Evolutionary conservation across 2,888 invertebrate genomes (phyloP).

Genomic region (Incurvaria masculella): DNA sequence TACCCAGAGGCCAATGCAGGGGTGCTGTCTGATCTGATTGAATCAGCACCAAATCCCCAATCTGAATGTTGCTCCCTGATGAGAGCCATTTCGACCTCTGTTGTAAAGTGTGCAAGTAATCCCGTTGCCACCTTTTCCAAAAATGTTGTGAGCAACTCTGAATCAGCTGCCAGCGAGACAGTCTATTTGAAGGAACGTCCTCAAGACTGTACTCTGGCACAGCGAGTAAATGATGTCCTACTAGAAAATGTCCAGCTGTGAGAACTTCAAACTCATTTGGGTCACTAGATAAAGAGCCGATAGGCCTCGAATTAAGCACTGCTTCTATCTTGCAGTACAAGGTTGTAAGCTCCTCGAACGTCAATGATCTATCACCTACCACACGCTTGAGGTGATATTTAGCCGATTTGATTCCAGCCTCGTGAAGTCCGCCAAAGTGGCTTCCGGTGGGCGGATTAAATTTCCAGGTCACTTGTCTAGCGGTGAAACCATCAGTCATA

Average conservation of each 20-base stretch:
- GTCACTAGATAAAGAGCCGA: conserved; percentile 8
- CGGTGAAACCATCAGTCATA: background rate
- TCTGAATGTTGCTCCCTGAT: background rate
- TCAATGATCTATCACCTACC: conserved; percentile 3
- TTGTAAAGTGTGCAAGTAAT: conserved; percentile 16
- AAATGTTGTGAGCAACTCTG: conserved; percentile 12
- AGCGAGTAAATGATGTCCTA: conserved; percentile 6
- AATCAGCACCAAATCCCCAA: conserved; percentile 7
- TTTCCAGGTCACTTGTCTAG: conserved; percentile 4
- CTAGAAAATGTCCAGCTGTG: conserved; percentile 12
- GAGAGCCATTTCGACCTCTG: conserved; percentile 13
- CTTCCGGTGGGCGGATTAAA: conserved; percentile 6
- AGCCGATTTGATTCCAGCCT: background rate
- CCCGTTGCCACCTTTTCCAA: conserved; percentile 14
- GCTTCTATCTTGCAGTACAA: conserved; percentile 11
- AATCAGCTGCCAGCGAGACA: conserved; percentile 14
- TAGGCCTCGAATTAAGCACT: conserved; percentile 10
- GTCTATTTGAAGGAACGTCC: conserved; percentile 2
- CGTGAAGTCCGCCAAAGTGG: conserved; percentile 4
- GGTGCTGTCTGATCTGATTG: conserved; percentile 3
- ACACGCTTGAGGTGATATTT: background rate
- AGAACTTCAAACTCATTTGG: conserved; percentile 11
- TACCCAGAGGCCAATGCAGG: conserved; percentile 9
- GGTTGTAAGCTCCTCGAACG: conserved; percentile 14
- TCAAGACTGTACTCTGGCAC: conserved; percentile 8